A percentile compares a stretch with the other conserved stretches of the same genome.
These are phyloP conservation scores for Drosophila testacea DNA, from an alignment of 2,888 invertebrate genomes.

Conservation along the genomic window DNA sequence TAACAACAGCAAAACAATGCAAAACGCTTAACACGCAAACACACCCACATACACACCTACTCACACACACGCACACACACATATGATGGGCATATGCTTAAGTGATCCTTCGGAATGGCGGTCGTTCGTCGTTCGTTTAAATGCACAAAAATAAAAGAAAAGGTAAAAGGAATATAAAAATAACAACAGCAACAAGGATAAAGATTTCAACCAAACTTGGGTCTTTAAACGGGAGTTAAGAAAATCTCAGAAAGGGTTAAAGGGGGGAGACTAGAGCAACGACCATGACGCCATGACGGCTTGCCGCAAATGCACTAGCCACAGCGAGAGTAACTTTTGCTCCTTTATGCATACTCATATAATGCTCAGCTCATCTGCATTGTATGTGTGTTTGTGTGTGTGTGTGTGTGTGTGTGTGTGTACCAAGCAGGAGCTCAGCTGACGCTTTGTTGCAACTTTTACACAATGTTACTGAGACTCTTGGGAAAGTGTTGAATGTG, in stretches of 20 bases:
- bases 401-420: slow-evolving; percentile 22
- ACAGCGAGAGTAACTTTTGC: slow-evolving; percentile 70
- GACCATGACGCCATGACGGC: slow-evolving; percentile 61
- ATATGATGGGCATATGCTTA: slow-evolving; percentile 54
- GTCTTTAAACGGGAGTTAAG: not conserved
- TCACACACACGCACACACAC: slow-evolving; percentile 2
- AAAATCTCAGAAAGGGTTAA: slow-evolving; percentile 1
- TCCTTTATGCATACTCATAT: slow-evolving; percentile 54
- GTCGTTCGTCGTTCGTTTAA: slow-evolving; percentile 39
- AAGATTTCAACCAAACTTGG: slow-evolving; percentile 26
- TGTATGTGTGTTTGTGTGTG: slow-evolving; percentile 21
- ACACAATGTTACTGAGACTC: slow-evolving; percentile 54
- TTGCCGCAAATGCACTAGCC: slow-evolving; percentile 77
- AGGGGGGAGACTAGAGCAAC: slow-evolving; percentile 43
- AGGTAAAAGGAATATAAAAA: slow-evolving; percentile 23
- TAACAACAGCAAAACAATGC: slow-evolving; percentile 63
- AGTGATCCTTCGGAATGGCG: slow-evolving; percentile 56
- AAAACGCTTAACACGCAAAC: slow-evolving; percentile 67
- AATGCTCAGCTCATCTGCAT: slow-evolving; percentile 72
- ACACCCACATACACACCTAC: slow-evolving; percentile 30
- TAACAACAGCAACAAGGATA: slow-evolving; percentile 16
- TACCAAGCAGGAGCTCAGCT: slow-evolving; percentile 31
- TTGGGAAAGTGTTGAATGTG: slow-evolving; percentile 16
- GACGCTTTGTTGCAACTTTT: slow-evolving; percentile 48
- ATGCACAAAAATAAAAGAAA: slow-evolving; percentile 56